phyloP scores from a whole-genome alignment of 2,888 invertebrate genomes.

The Ophioninae sp. region DNA sequence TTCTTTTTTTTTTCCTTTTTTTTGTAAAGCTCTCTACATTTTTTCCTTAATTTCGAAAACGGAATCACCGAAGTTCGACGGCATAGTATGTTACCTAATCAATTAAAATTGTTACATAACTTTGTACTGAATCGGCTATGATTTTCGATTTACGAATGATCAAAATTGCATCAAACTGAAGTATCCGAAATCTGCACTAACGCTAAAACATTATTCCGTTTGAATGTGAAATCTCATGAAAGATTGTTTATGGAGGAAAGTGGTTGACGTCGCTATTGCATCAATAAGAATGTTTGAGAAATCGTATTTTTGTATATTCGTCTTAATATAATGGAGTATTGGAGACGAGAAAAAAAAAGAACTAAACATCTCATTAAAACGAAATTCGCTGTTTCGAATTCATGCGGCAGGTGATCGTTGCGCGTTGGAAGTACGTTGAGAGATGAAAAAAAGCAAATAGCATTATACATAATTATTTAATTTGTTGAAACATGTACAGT shows the following conservation, averaged over 20 bases:
- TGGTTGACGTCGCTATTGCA: slow-evolving; percentile 43
- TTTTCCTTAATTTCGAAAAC: neutral
- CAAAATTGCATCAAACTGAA: slow-evolving; percentile 21
- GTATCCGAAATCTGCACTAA: slow-evolving; percentile 12
- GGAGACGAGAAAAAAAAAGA: slow-evolving; percentile 16
- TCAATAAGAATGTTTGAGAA: slow-evolving; percentile 50
- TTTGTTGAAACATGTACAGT: slow-evolving; percentile 38
- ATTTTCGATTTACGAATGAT: slow-evolving; percentile 5
- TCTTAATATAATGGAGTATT: slow-evolving; percentile 37
- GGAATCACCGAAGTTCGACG: slow-evolving; percentile 21
- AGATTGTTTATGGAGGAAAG: slow-evolving; percentile 34
- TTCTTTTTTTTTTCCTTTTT: neutral
- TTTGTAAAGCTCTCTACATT: slow-evolving; percentile 15
- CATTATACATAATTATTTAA: slow-evolving; percentile 38
- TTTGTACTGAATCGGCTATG: neutral
- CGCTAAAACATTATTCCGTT: slow-evolving; percentile 22
- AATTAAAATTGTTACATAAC: neutral
- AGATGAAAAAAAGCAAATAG: neutral
- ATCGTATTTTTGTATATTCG: slow-evolving; percentile 59
- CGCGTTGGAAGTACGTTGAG: neutral
- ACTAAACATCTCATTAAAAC: slow-evolving; percentile 10
- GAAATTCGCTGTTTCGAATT: slow-evolving; percentile 34
- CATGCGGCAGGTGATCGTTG: neutral
- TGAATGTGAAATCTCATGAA: slow-evolving; percentile 29
- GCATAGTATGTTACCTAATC: slow-evolving; percentile 8